Evolutionary conservation across 2,888 invertebrate genomes (phyloP), one percentile per base, ranked within the genome.

Genomic region (Platypus cylindrus): DNA sequence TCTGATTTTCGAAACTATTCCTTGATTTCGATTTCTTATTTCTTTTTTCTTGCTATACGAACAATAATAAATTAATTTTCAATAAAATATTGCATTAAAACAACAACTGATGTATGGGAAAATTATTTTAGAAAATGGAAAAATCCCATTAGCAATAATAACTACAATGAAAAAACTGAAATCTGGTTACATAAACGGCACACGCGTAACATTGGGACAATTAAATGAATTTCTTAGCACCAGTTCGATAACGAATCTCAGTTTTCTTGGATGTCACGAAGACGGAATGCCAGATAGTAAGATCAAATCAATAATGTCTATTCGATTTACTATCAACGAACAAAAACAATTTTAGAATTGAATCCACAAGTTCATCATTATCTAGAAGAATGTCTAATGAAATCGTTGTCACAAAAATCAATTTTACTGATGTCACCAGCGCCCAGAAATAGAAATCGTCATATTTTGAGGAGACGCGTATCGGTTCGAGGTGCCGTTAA

Each of bases 161-260:
- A 91, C 93, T 2, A 97, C 97, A 2, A 89, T 98, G 75, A 91
- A 94, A 57, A 98, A 98, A 63, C 66, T 98, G 3, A 93, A 94
- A 61, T 94, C 93, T 40, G 98, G 98, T 7, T 98, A 98, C 58
- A 91, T 97, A 34, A 94, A 94, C 56, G 98, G 97, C n/a, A 95
- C 97, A 0, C 73, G 95, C 50, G 95, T 98, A 0, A 89, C 93
- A 37, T 66, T 98, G 39, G 95, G 97, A n/a, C 82, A 84, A 57
- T 65, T 98, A 17, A 82, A 81, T 44, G 95, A 97, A 48, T 99
- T 98, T 60, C 66, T 97, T 37, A 94, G 83, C 52, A 99, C 98
- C 0, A 97, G 97, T 2, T 97, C 95, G 43, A 86, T 98, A 29
- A 94, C 94, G 1, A 94, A 95, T 63, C 68, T 98, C 47, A 94